A percentile compares a stretch with the other conserved stretches of the same genome.
These are phyloP conservation scores for Liodrosophila aerea DNA, from an alignment of 2,888 invertebrate species.

Conservation along the genomic window DNA sequence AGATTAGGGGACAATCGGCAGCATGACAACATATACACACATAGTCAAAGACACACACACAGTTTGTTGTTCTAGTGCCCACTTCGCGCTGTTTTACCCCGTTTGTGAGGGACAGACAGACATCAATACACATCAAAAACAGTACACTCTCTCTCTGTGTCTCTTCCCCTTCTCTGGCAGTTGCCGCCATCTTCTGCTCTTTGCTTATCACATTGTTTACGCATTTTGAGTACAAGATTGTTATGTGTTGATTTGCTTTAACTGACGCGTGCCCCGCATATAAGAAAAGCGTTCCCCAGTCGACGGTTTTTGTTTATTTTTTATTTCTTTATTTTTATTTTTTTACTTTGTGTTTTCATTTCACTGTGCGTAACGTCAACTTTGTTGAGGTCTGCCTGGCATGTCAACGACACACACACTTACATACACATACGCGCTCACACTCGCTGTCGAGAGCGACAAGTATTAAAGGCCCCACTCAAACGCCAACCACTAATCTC, in stretches of 20 bases:
- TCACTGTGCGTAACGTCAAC: slow-evolving; percentile 47
- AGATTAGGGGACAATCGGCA: slow-evolving; percentile 65
- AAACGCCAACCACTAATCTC: slow-evolving; percentile 65
- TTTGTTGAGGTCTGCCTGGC: slow-evolving; percentile 54
- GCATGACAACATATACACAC: slow-evolving; percentile 39
- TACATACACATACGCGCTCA: slow-evolving; percentile 1
- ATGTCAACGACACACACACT: slow-evolving; percentile 58
- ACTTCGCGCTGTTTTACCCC: slow-evolving; percentile 47
- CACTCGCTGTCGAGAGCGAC: slow-evolving; percentile 20
- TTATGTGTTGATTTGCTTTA: slow-evolving; percentile 75
- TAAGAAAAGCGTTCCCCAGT: slow-evolving; percentile 52
- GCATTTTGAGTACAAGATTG: slow-evolving; percentile 79
- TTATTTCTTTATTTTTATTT: slow-evolving; percentile 12
- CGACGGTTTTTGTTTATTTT: slow-evolving; percentile 24
- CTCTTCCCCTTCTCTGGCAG: not conserved
- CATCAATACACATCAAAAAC: slow-evolving; percentile 66
- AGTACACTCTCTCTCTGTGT: not conserved
- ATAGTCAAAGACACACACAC: slow-evolving; percentile 23
- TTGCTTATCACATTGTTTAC: slow-evolving; percentile 77
- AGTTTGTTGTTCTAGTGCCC: slow-evolving; percentile 31
- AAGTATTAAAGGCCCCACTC: slow-evolving; percentile 45
- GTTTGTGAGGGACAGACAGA: slow-evolving; percentile 51
- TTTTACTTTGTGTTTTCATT: slow-evolving; percentile 42
- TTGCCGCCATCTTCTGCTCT: slow-evolving; percentile 5
- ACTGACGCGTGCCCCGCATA: slow-evolving; percentile 77